These are phyloP conservation scores for Netelia fuscicornis DNA, from an alignment of 2,888 invertebrate genomes.

Conservation along the genomic window DNA sequence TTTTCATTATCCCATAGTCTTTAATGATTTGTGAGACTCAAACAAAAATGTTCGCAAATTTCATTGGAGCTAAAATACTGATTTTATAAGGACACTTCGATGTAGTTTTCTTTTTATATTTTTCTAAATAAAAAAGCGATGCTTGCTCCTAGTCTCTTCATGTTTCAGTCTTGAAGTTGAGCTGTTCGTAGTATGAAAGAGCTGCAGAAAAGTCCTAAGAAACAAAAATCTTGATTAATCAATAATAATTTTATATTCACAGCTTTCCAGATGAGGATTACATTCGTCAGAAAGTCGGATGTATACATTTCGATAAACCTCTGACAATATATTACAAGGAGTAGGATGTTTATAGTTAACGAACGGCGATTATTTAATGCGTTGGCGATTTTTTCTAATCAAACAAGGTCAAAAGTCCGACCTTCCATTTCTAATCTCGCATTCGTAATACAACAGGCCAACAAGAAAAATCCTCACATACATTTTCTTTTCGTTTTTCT, in stretches of 20 bases:
- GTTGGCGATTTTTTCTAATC: too few relatives aligned
- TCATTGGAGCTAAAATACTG: not conserved
- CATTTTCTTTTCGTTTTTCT: too few relatives aligned
- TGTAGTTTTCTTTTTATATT: constrained; percentile 44
- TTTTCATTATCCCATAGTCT: not conserved
- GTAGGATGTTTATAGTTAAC: too few relatives aligned
- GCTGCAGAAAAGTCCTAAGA: not conserved
- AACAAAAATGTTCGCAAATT: not conserved
- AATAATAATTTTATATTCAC: not conserved
- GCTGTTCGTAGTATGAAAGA: not conserved
- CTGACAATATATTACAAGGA: too few relatives aligned
- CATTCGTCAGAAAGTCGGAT: not conserved
- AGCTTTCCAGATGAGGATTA: not conserved
- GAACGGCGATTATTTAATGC: too few relatives aligned
- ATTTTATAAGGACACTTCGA: not conserved
- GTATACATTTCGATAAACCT: not conserved
- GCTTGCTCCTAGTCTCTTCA: not conserved
- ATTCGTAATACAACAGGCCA: too few relatives aligned
- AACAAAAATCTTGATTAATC: not conserved
- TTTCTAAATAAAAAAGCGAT: constrained; percentile 62
- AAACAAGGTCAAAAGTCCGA: too few relatives aligned
- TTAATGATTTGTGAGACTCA: not conserved
- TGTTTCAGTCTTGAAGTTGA: not conserved
- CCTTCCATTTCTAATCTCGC: too few relatives aligned
- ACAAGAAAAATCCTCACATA: too few relatives aligned